These are phyloP conservation scores for Amblyteles armatorius DNA, from an alignment of 2,888 invertebrate species.

Conservation along the genomic window DNA sequence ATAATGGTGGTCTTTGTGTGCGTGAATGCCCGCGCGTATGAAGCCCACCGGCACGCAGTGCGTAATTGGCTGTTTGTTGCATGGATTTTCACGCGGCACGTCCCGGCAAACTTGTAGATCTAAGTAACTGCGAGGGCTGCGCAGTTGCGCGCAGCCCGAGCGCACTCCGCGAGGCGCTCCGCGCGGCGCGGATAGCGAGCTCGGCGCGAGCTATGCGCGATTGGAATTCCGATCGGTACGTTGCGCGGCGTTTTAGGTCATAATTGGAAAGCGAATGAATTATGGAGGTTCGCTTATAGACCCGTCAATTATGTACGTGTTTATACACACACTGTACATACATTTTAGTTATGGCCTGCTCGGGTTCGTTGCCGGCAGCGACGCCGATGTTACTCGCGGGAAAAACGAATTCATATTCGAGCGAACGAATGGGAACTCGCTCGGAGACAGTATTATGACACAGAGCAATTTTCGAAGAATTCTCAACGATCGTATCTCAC, in stretches of 20 bases:
- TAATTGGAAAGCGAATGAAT: conserved; percentile 70
- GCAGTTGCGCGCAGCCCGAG: not conserved
- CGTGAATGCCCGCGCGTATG: conserved; percentile 35
- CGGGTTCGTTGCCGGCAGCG: conserved; percentile 53
- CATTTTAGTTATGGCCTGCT: conserved; percentile 4
- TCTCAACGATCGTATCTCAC: conserved; percentile 3
- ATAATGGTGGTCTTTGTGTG: not conserved
- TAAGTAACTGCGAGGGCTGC: not conserved
- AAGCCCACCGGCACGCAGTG: conserved; percentile 21
- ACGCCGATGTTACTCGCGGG: not conserved
- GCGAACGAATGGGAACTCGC: conserved; percentile 33
- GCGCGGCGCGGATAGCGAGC: not conserved
- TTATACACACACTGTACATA: conserved; percentile 18
- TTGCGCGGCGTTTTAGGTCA: conserved; percentile 66
- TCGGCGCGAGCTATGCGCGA: conserved; percentile 25
- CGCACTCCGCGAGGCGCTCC: not conserved
- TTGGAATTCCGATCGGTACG: conserved; percentile 57
- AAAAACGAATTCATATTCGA: conserved; percentile 40
- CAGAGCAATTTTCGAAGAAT: conserved; percentile 30
- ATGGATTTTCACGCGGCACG: conserved; percentile 43
- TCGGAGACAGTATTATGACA: conserved; percentile 32
- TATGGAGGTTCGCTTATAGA: conserved; percentile 55
- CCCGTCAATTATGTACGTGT: conserved; percentile 48
- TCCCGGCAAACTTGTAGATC: conserved; percentile 20
- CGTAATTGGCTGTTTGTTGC: conserved; percentile 45